Evolutionary conservation across 2,888 invertebrate species (phyloP).

Genomic region (Yponomeuta plumbellus): DNA sequence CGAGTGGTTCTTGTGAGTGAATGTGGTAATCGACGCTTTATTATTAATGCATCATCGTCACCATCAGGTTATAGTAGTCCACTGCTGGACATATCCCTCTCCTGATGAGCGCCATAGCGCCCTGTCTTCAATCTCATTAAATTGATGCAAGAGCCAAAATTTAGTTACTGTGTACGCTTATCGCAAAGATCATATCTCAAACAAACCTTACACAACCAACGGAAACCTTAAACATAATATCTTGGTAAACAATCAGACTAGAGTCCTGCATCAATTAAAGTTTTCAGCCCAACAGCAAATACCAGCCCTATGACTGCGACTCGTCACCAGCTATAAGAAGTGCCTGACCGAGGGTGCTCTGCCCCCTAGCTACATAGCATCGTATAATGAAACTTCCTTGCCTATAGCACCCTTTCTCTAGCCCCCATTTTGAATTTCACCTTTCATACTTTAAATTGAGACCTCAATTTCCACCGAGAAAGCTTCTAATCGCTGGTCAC

Average conservation of each 20-base stretch:
- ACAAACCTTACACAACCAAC: no score
- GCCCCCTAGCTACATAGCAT: constrained; percentile 39
- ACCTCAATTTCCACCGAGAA: background rate
- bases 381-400: constrained; percentile 64
- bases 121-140: no score
- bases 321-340: constrained; percentile 59
- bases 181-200: no score
- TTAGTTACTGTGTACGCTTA: no score
- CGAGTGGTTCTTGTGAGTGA: no score
- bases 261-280: background rate
- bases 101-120: no score
- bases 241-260: background rate
- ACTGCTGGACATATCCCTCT: no score
- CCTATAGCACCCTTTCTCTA: constrained; percentile 23
- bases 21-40: no score
- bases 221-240: no score
- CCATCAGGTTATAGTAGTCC: no score
- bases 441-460: background rate
- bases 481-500: background rate
- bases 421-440: constrained; percentile 26
- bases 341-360: constrained; percentile 44
- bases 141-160: no score
- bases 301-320: background rate
- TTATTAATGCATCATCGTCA: no score
- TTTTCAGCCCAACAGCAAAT: background rate